Evolutionary conservation across 2,888 invertebrate genomes (phyloP).

Genomic region (Heliconius ethilla): DNA sequence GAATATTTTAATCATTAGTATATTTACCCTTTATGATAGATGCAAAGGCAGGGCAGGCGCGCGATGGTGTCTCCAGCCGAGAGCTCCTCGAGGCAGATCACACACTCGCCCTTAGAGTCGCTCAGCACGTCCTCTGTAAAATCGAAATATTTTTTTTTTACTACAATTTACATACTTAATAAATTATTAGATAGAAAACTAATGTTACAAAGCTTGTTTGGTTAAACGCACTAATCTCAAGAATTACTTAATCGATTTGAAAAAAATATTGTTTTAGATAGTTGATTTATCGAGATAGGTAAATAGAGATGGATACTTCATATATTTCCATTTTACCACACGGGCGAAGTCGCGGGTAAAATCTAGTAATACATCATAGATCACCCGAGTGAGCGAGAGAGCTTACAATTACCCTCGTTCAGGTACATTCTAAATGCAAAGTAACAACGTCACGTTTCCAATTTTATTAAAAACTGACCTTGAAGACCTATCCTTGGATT

Average conservation of each 20-base stretch:
- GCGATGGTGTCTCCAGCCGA: constrained; percentile 98
- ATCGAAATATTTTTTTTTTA: constrained; percentile 33
- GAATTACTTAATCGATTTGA: background rate
- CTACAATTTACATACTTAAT: too few species aligned
- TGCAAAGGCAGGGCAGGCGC: constrained; percentile 98
- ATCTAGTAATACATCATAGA: too few species aligned
- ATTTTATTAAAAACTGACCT: background rate
- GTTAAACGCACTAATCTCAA: background rate
- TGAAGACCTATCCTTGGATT: background rate
- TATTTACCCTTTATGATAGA: constrained; percentile 97
- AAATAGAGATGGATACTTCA: too few species aligned
- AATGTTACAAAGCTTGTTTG: background rate
- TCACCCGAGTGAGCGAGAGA: too few species aligned
- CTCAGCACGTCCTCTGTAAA: constrained; percentile 95
- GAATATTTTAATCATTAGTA: too few species aligned
- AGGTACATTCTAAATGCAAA: background rate
- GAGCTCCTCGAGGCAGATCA: constrained; percentile 98
- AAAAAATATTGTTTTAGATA: background rate
- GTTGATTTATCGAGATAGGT: background rate
- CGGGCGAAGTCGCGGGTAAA: too few species aligned
- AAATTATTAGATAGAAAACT: too few species aligned
- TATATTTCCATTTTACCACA: too few species aligned
- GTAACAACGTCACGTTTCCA: background rate
- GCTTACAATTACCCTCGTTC: too few species aligned
- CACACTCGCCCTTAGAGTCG: constrained; percentile 99